Percentiles rank a stretch among this genome's conserved stretches.
Evolutionary conservation across 2,888 invertebrate genomes (phyloP).

Genomic region (Frankliniella fusca): DNA sequence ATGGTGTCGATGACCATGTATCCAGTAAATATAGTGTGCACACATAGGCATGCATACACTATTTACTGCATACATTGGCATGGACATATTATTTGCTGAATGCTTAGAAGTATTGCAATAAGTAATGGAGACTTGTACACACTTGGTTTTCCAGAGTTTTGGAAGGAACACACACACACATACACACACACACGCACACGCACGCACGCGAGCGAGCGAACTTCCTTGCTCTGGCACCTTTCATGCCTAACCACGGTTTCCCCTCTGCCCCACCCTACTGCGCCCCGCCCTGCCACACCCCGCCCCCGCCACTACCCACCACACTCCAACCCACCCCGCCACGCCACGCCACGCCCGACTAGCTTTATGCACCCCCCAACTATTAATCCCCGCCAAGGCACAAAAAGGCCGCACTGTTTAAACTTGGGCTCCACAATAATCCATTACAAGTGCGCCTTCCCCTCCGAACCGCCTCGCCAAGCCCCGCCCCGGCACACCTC

Average conservation of each 20-base stretch:
- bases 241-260: background rate
- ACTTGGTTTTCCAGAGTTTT: too few relatives aligned
- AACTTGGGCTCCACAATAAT: slow-evolving; percentile 21
- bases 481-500: too few relatives aligned
- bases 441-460: slow-evolving; percentile 1
- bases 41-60: too few relatives aligned
- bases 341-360: background rate
- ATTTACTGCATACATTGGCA: too few relatives aligned
- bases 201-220: too few relatives aligned
- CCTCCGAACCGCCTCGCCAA: background rate
- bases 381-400: slow-evolving; percentile 14
- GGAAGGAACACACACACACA: too few relatives aligned
- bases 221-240: background rate
- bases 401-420: slow-evolving; percentile 16
- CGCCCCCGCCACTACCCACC: background rate
- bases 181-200: too few relatives aligned
- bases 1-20: too few relatives aligned
- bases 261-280: background rate
- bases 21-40: too few relatives aligned
- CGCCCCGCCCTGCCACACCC: background rate
- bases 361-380: background rate
- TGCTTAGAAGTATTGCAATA: too few relatives aligned
- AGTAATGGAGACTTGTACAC: too few relatives aligned
- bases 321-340: background rate
- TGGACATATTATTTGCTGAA: too few relatives aligned